Evolutionary conservation across 2,797 vertebrate genomes (phyloP), one percentile per base, ranked within the genome.

Genomic region (Sparidentex hasta): DNA sequence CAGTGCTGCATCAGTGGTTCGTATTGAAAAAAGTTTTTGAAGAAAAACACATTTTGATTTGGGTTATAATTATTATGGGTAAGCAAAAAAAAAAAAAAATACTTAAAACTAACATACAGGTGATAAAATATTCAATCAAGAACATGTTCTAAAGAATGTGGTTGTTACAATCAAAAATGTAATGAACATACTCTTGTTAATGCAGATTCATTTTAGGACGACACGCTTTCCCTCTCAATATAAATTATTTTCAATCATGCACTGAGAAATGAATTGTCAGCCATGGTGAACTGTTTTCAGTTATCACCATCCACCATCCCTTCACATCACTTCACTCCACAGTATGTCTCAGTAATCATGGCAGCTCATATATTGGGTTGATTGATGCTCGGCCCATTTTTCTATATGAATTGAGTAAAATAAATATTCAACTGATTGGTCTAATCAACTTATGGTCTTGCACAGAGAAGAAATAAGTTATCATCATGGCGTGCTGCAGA

Each of bases 341-440:
- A 57, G 48, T 46, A 52, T 72, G 55, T 71, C 78, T 68, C 65
- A 81, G 58, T 73, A 77, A 88, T 75, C 63, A 44, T 50, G 46
- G 50, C 78, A 80, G 75, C 57, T 38, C 48, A 23, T 43, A 62
- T 73, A 80, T 78, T 70, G 66, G 48, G 59, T 84, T 88, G 88
- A 93, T 85, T 81, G 81, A 92, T 83, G 76, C 65, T 75, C 67
- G 59, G 65, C 17, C 18, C 5, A 62, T 54, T 83, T 81, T 84
- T 84, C 44, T 43, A 33, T 55, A 70, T 64, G 14, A 80, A 86
- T 77, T 67, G 44, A 71, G 18, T 48, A 16, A 65, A 81, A 79
- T 76, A 18, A 76, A 85, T 84, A 63, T 78, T 80, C 4, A 64
- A 80, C 72, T 16, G 18, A 56, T 58, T 80, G 70, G 54, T 73